Conservation (phyloP, 2,888 invertebrate genomes). For the Marasmarcha lunaedactyla region DNA sequence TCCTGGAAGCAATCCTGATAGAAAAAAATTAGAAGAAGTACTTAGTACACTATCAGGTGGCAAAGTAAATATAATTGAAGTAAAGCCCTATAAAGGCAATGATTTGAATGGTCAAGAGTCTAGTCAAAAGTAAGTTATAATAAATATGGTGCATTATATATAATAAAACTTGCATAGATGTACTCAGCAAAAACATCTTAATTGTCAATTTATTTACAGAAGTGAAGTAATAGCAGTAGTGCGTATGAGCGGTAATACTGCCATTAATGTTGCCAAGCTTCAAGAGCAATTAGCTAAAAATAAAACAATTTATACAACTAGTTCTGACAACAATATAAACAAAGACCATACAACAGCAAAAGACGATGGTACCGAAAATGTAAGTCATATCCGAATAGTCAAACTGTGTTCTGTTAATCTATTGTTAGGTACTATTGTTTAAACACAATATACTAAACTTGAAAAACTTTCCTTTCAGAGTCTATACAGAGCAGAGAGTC, state of each 20-base stretch:
- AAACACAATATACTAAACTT: neutral
- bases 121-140: slow-evolving; percentile 64
- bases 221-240: slow-evolving; percentile 81
- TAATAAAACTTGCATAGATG: neutral
- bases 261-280: slow-evolving; percentile 79
- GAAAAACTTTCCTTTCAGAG: slow-evolving; percentile 61
- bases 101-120: slow-evolving; percentile 60
- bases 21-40: slow-evolving; percentile 78
- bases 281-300: slow-evolving; percentile 72
- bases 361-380: slow-evolving; percentile 9
- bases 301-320: slow-evolving; percentile 50
- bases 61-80: slow-evolving; percentile 79
- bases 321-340: slow-evolving; percentile 20
- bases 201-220: slow-evolving; percentile 49
- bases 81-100: slow-evolving; percentile 75
- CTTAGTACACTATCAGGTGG: slow-evolving; percentile 84
- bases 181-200: neutral
- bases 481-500: slow-evolving; percentile 79
- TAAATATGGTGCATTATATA: neutral
- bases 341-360: slow-evolving; percentile 22
- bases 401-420: neutral
- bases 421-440: too few relatives aligned
- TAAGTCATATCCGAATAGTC: slow-evolving; percentile 3
- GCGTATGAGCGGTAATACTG: slow-evolving; percentile 73
- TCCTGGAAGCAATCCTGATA: slow-evolving; percentile 81